A percentile compares a stretch with the other conserved stretches of the same genome.
Evolutionary conservation across 1,140 invertebrate species (phyloP).

Genomic region (Drosophila mayri): DNA sequence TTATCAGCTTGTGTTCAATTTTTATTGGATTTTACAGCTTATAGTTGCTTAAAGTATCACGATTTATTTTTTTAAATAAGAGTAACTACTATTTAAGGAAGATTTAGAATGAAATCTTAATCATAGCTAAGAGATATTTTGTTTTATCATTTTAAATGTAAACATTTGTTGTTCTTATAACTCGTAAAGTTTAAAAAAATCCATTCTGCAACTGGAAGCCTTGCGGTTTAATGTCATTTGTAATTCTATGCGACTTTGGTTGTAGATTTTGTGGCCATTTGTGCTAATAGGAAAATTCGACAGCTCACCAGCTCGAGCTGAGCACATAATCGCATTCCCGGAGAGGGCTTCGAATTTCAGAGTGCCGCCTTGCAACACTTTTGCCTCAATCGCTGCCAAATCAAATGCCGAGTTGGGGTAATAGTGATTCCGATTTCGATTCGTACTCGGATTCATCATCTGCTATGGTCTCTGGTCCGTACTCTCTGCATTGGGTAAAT

Average conservation of each 20-base stretch:
- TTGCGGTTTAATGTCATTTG: conserved; percentile 50
- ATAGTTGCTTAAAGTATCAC: neutral
- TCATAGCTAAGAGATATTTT: neutral
- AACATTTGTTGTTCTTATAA: neutral
- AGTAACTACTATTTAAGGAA: neutral
- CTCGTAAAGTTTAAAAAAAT: neutral
- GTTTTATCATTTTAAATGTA: neutral
- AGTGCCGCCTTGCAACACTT: conserved; percentile 55
- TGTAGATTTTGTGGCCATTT: conserved; percentile 65
- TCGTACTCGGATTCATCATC: conserved; percentile 18
- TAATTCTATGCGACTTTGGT: conserved; percentile 47
- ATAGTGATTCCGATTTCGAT: conserved; percentile 34
- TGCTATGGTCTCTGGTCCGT: conserved; percentile 18
- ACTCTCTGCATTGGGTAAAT: conserved; percentile 60
- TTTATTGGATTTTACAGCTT: neutral
- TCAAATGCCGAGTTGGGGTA: conserved; percentile 13
- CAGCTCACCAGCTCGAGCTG: conserved; percentile 14
- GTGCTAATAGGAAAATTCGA: conserved; percentile 60
- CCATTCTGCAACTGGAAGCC: conserved; percentile 12
- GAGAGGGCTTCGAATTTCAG: conserved; percentile 66
- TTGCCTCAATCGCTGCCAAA: conserved; percentile 50
- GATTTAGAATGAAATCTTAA: too few species aligned
- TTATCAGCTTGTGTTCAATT: too few species aligned
- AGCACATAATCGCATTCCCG: conserved; percentile 47
- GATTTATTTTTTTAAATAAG: neutral